A percentile compares a stretch with the other conserved stretches of the same genome.
These are phyloP conservation scores for Leucophenga maculata DNA, from an alignment of 2,888 invertebrate species.

Conservation along the genomic window DNA sequence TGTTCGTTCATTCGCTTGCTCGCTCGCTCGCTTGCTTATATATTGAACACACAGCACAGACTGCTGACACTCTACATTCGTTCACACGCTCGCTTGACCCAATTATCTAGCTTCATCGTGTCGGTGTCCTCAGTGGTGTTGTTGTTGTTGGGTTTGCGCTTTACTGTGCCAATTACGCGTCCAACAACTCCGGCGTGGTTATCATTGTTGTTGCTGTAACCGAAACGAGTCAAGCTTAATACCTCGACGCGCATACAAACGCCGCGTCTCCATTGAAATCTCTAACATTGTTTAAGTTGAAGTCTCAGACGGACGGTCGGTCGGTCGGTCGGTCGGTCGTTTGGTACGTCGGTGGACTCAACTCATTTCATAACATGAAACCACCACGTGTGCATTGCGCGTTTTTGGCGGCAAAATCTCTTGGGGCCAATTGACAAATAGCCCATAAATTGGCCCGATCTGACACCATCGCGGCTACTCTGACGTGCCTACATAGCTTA, in stretches of 20 bases:
- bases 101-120: slow-evolving; percentile 47
- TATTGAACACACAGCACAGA: neutral
- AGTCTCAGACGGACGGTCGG: neutral
- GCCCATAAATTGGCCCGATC: slow-evolving; percentile 32
- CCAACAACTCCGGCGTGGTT: slow-evolving; percentile 45
- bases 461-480: neutral
- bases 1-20: neutral
- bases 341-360: too few relatives aligned
- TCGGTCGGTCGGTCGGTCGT: too few relatives aligned
- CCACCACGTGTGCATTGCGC: neutral
- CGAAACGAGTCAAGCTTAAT: too few relatives aligned
- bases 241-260: too few relatives aligned
- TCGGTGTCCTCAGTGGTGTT: slow-evolving; percentile 36
- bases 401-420: slow-evolving; percentile 56
- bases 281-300: neutral
- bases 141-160: slow-evolving; percentile 51
- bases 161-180: slow-evolving; percentile 63
- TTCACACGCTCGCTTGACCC: slow-evolving; percentile 52
- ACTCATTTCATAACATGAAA: neutral
- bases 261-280: too few relatives aligned
- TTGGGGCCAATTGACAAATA: slow-evolving; percentile 65
- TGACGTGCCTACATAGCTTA: too few relatives aligned
- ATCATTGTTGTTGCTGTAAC: slow-evolving; percentile 4
- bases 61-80: neutral
- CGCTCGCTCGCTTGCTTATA: neutral